These are phyloP conservation scores for Microtus pennsylvanicus DNA, from an alignment of 2,113 vertebrate species.

Conservation along the genomic window DNA sequence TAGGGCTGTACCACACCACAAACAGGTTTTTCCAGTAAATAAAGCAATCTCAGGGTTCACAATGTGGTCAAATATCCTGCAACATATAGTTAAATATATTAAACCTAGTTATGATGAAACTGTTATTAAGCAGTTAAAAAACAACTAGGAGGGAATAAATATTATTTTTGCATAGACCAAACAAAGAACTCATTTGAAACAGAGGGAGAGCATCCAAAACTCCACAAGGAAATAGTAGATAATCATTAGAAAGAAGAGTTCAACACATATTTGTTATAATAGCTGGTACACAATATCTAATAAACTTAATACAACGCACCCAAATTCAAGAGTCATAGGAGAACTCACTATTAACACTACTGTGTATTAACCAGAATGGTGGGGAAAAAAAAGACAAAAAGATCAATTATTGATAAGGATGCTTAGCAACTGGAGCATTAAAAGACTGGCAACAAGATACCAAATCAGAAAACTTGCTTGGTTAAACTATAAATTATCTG, in stretches of 20 bases:
- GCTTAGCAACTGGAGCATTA: not conserved
- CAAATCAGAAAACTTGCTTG: not conserved
- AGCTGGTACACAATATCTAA: not conserved
- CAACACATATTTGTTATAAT: not conserved
- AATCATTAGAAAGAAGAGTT: not conserved
- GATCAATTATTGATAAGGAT: not conserved
- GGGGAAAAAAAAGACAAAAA: not conserved
- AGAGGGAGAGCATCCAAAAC: not conserved
- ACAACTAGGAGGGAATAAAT: not conserved
- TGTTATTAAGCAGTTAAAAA: not conserved
- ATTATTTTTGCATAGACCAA: not conserved
- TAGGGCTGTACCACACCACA: not conserved
- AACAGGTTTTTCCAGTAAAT: not conserved
- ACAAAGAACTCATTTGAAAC: not conserved
- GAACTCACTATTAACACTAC: constrained; percentile 20
- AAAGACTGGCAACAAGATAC: not conserved
- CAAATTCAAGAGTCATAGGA: not conserved
- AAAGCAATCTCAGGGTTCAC: not conserved
- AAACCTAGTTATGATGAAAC: not conserved
- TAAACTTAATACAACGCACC: not conserved
- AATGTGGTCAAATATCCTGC: not conserved
- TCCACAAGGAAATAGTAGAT: not conserved
- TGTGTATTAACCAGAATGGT: not conserved
- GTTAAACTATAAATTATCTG: not conserved
- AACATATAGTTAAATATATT: not conserved